phyloP scores from a whole-genome alignment of 2,797 vertebrate genomes.

The Xyrichtys novacula region DNA sequence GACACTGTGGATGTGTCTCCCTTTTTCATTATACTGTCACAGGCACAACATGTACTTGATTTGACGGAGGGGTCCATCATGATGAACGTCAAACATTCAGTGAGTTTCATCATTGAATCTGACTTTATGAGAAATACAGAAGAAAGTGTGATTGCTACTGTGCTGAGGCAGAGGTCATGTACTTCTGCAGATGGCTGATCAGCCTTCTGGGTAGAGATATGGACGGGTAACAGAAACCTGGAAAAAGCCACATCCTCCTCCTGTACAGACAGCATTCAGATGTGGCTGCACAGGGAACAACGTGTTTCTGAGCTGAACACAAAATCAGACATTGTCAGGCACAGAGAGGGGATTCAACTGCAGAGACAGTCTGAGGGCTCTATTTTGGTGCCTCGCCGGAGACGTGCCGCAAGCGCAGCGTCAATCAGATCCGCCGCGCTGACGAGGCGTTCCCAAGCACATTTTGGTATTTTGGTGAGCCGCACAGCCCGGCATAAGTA shows the following conservation, averaged over 20 bases:
- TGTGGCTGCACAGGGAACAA: too few species aligned
- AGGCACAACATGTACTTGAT: background rate
- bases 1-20: background rate
- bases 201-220: background rate
- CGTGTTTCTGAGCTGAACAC: too few species aligned
- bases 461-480: too few species aligned
- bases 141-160: background rate
- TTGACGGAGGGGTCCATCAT: conserved; percentile 2
- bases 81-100: background rate
- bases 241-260: background rate
- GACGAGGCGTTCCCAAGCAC: too few species aligned
- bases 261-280: too few species aligned
- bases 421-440: too few species aligned
- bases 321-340: too few species aligned
- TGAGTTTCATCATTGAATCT: conserved; percentile 4
- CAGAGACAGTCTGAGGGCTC: too few species aligned
- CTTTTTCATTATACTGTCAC: conserved; percentile 1
- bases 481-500: too few species aligned
- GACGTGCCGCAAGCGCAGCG: too few species aligned
- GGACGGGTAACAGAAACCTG: conserved; percentile 22
- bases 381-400: too few species aligned
- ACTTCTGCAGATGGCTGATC: conserved; percentile 17
- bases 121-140: background rate
- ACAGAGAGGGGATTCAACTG: too few species aligned
- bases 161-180: conserved; percentile 17